Percentiles rank a stretch among this genome's conserved stretches.
Evolutionary conservation across 2,113 vertebrate species (phyloP).

Genomic region (Ptilonorhynchus violaceus): DNA sequence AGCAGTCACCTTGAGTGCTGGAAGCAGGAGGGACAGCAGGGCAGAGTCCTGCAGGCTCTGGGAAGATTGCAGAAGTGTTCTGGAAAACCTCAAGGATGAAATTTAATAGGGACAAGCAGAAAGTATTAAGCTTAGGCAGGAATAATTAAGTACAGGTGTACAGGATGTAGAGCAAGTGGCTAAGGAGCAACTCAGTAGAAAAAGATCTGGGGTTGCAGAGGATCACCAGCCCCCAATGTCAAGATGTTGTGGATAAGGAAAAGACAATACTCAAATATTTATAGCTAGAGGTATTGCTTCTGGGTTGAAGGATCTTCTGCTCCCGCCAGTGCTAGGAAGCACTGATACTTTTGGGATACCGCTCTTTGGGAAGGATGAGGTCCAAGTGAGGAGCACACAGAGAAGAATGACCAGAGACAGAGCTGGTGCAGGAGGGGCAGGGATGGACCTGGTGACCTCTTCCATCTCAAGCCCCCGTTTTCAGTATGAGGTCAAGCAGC

Average conservation of each 20-base stretch:
- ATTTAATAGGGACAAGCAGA: constrained; percentile 38
- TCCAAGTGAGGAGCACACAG: neutral
- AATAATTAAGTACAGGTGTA: constrained; percentile 53
- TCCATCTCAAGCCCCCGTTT: neutral
- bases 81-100: constrained; percentile 43
- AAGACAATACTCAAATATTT: neutral
- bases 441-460: neutral
- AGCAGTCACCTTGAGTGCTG: neutral
- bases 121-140: constrained; percentile 61
- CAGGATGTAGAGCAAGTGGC: constrained; percentile 34
- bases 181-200: constrained; percentile 40
- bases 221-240: neutral
- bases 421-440: neutral
- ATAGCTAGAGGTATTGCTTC: neutral
- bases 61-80: constrained; percentile 35
- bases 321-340: neutral
- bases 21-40: neutral
- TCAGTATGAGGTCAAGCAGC: neutral
- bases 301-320: neutral
- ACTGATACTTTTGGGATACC: neutral
- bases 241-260: neutral
- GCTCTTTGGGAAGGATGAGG: neutral
- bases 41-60: neutral
- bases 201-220: constrained; percentile 28
- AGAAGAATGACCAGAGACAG: neutral